Evolutionary conservation across 2,797 vertebrate species (phyloP).

Genomic region (Crax fasciolata): DNA sequence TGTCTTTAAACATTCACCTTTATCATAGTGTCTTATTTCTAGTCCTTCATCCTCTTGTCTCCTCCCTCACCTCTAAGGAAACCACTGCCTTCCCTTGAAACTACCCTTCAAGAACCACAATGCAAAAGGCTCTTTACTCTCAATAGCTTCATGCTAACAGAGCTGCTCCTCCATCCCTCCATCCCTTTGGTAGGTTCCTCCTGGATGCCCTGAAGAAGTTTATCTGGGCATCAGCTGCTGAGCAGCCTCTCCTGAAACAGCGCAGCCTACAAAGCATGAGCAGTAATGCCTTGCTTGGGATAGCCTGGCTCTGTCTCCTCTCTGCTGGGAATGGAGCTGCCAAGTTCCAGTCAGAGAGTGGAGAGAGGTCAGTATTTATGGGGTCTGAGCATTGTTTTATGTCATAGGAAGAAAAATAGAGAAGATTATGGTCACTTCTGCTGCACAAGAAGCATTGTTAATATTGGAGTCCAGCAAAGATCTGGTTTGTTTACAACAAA

Average conservation of each 20-base stretch:
- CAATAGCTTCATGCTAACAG: not conserved
- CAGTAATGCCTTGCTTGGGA: not conserved
- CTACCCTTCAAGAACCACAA: not conserved
- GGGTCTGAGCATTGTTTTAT: not conserved
- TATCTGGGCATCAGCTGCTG: fast-evolving
- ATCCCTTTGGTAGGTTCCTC: not conserved
- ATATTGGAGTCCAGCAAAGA: not conserved
- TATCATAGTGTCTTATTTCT: not conserved
- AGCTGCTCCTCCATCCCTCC: fast-evolving
- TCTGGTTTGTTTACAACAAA: not conserved
- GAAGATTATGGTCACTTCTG: not conserved
- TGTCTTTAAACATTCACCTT: not conserved
- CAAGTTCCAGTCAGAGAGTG: slow-evolving; percentile 17
- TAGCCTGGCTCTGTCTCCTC: not conserved
- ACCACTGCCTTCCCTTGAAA: not conserved
- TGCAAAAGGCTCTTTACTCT: not conserved
- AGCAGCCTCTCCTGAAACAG: not conserved
- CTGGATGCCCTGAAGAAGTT: not conserved
- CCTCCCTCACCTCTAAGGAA: not conserved
- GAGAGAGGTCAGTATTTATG: slow-evolving; percentile 23
- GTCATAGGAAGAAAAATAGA: slow-evolving; percentile 12
- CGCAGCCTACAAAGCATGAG: not conserved
- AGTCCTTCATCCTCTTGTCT: not conserved
- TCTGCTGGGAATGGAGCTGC: not conserved
- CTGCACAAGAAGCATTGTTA: not conserved